Evolutionary conservation across 2,797 vertebrate species (phyloP).

Genomic region (Euthynnus affinis): DNA sequence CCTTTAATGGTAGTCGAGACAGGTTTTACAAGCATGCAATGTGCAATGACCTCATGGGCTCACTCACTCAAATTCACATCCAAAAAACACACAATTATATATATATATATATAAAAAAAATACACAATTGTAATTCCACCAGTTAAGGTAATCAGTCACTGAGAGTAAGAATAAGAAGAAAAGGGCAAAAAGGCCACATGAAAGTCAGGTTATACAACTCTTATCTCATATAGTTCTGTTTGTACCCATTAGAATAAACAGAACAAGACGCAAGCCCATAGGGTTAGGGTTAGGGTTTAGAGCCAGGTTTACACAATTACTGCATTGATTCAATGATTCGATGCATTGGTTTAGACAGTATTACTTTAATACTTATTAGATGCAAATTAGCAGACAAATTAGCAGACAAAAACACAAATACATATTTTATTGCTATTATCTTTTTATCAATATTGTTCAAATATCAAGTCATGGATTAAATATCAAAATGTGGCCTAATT

Average conservation of each 20-base stretch:
- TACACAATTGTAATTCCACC: not conserved
- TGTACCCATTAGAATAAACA: not conserved
- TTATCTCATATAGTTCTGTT: not conserved
- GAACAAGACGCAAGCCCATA: not conserved
- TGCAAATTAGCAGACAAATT: conserved; percentile 13
- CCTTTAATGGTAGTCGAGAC: not conserved
- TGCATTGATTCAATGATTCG: not conserved
- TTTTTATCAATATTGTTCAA: not conserved
- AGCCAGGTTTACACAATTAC: not conserved
- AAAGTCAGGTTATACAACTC: not conserved
- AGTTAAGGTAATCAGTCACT: not conserved
- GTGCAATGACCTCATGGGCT: no score
- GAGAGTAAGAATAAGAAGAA: not conserved
- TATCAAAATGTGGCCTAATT: not conserved
- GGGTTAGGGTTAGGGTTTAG: not conserved
- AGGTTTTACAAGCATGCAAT: not conserved
- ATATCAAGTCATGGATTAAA: not conserved
- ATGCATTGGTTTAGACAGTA: not conserved
- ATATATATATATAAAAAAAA: no score
- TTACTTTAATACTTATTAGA: not conserved
- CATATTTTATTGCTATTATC: not conserved
- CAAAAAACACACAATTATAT: not conserved
- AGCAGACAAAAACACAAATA: not conserved
- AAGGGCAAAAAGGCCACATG: not conserved
- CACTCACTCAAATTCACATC: not conserved